Evolutionary conservation across 2,888 invertebrate species (phyloP), one percentile per base, ranked within the genome.

Genomic region (Lordiphosa fenestrarum): DNA sequence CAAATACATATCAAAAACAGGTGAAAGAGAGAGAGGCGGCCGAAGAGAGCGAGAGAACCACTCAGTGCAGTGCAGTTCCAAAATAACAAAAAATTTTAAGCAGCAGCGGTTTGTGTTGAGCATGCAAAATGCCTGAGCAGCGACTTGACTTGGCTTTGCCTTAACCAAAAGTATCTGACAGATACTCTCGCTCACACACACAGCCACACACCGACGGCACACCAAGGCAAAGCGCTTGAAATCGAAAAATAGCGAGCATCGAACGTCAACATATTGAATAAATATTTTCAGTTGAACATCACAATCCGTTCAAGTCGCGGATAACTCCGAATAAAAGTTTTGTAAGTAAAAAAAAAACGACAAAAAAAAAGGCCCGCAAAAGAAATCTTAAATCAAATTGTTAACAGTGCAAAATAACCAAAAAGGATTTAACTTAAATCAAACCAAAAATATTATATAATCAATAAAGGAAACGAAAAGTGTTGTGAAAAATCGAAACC

Each of bases 281-380:
- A 88, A 88, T 88, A 88, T 88, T 88, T 89, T 90, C 88, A 90
- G 89, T 90, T 90, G 90, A 90, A 90, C 90, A 89, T 90, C 90
- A 89, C 89, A 89, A 90, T 89, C 90, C 90, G 90, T 90, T 89
- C 89, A 90, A 90, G 90, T 89, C 90, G 90, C 89, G 90, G 90
- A 90, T 89, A 89, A 88, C 87, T 89, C 88, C 87, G 87, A 89
- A 86, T 88, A 88, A 85, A 86, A 88, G 87, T 88, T 88, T 88
- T 88, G 89, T 89, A 89, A 89, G 88, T 89, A 88, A 80, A 68
- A 19, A 19, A 2, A 19, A 19, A 19, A 19, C 0, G 2, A 1
- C 15, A 15, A 46, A 40, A 40, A 55, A 9, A 36, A 39, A 46
- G 10, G 15, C n/a, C 15, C 30, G 13, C 2, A n/a, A 40, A 21